These are phyloP conservation scores for Pomacea canaliculata DNA, from an alignment of 2,888 invertebrate genomes.

Conservation along the genomic window DNA sequence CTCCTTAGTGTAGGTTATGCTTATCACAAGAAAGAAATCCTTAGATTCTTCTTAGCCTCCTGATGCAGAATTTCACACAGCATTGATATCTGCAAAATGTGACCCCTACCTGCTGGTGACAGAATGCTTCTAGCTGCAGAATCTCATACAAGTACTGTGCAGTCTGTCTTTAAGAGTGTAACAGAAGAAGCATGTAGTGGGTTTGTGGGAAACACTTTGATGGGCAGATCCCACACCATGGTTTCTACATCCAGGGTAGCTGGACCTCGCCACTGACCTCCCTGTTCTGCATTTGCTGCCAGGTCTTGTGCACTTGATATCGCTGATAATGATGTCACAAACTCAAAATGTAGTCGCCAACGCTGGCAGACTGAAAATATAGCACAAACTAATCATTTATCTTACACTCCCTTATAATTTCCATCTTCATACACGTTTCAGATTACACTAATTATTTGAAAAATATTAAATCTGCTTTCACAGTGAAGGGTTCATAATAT, in stretches of 20 bases:
- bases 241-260: conserved; percentile 91
- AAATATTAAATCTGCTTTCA: no score
- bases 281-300: conserved; percentile 74
- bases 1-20: no score
- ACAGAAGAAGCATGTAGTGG: conserved; percentile 73
- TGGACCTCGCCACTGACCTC: conserved; percentile 84
- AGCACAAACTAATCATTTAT: conserved; percentile 41
- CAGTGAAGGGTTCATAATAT: no score
- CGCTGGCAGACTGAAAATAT: conserved; percentile 80
- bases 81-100: no score
- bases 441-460: no score
- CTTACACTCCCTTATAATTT: background rate
- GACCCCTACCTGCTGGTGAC: no score
- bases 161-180: conserved; percentile 51
- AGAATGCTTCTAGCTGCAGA: background rate
- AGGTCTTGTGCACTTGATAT: conserved; percentile 68
- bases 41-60: no score
- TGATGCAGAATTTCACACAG: no score
- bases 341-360: conserved; percentile 98
- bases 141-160: conserved; percentile 30
- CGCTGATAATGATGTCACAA: conserved; percentile 74
- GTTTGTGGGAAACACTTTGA: conserved; percentile 92
- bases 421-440: background rate
- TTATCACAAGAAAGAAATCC: no score
- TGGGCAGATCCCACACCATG: conserved; percentile 98